Evolutionary conservation across 2,888 invertebrate species (phyloP).

Genomic region (Arge pagana): DNA sequence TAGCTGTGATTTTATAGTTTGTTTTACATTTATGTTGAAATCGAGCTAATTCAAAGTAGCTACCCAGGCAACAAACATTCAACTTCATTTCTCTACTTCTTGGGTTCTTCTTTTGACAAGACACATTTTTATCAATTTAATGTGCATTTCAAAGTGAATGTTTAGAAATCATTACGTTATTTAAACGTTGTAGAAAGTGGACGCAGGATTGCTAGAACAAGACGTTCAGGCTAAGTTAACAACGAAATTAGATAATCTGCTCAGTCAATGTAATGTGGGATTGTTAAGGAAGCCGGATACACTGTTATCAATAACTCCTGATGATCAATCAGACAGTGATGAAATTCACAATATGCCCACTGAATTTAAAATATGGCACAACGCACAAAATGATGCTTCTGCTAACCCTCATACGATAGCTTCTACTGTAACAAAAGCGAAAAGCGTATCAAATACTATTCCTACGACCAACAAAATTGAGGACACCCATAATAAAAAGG

Average conservation of each 20-base stretch:
- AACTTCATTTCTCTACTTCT: too few species aligned
- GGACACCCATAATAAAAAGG: conserved; percentile 52
- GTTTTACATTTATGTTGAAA: too few species aligned
- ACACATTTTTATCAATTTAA: too few species aligned
- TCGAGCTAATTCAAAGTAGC: too few species aligned
- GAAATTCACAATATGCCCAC: conserved; percentile 48
- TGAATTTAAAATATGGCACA: conserved; percentile 48
- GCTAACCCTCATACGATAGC: conserved; percentile 48
- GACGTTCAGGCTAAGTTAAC: conserved; percentile 50
- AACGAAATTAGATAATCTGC: conserved; percentile 48
- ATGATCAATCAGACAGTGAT: conserved; percentile 53
- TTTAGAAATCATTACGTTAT: conserved; percentile 21
- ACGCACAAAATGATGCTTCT: conserved; percentile 43
- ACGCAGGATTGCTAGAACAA: conserved; percentile 51
- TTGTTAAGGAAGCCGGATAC: conserved; percentile 47
- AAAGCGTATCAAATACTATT: conserved; percentile 45
- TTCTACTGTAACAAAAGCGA: conserved; percentile 49
- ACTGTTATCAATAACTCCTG: conserved; percentile 48
- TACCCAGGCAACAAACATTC: too few species aligned
- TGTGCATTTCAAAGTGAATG: conserved; percentile 1
- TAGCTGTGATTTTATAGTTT: too few species aligned
- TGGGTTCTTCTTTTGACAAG: too few species aligned
- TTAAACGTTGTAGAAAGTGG: conserved; percentile 51
- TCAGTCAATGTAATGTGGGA: conserved; percentile 47
- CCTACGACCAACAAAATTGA: conserved; percentile 48